These are phyloP conservation scores for Ptychochromis oligacanthus DNA, from an alignment of 2,113 vertebrate genomes.

Conservation along the genomic window DNA sequence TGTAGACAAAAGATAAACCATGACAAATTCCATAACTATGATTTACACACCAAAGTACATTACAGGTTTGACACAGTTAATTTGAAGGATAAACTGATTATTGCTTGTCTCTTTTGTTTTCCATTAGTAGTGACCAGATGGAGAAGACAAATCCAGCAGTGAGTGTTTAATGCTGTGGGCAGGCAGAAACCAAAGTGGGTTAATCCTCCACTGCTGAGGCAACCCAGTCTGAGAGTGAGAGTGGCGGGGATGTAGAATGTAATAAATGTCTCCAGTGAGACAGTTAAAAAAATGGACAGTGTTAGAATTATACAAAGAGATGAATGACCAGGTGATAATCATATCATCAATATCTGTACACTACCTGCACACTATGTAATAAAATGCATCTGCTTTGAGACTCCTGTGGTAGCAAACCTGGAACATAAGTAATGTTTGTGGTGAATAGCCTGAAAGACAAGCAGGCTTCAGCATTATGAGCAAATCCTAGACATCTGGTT, in stretches of 20 bases:
- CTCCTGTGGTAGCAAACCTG: background rate
- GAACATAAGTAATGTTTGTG: background rate
- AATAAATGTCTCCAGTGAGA: background rate
- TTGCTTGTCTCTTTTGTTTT: conserved; percentile 11
- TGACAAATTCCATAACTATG: background rate
- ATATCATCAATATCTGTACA: background rate
- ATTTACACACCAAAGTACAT: background rate
- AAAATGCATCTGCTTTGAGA: background rate
- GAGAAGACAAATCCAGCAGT: conserved; percentile 1
- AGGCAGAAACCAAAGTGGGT: conserved; percentile 45
- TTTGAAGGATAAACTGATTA: conserved; percentile 12
- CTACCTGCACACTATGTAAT: background rate
- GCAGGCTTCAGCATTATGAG: background rate
- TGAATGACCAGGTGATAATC: background rate
- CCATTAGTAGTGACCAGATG: conserved; percentile 11
- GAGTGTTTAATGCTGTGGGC: background rate
- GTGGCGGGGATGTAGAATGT: background rate
- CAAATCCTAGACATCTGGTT: background rate
- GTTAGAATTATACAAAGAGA: background rate
- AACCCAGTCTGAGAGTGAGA: background rate
- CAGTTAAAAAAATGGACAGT: background rate
- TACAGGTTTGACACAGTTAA: background rate
- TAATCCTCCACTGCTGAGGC: conserved; percentile 38
- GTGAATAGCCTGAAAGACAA: background rate
- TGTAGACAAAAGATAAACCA: background rate